Conservation (phyloP, 2,888 invertebrate species). For the Spilosoma lubricipeda region DNA sequence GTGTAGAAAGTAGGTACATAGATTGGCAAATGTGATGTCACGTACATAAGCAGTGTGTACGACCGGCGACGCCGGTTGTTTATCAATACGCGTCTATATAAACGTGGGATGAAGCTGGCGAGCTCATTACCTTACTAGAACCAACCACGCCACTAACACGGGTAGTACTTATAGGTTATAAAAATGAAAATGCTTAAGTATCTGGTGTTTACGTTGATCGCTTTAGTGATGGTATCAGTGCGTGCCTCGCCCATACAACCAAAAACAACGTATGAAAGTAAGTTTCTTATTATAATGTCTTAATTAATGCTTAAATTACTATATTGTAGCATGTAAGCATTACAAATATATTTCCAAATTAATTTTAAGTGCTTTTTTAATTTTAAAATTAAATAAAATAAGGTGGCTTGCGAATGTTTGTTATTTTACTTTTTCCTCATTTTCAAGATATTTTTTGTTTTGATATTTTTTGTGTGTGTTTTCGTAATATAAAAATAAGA, state of each 20-base stretch:
- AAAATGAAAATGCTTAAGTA: constrained; percentile 57
- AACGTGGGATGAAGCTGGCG: constrained; percentile 47
- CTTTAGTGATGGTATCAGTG: constrained; percentile 57
- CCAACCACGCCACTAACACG: constrained; percentile 43
- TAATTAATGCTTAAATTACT: neutral
- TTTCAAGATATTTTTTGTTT: neutral
- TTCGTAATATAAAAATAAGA: neutral
- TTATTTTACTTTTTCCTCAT: neutral
- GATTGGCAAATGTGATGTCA: constrained; percentile 1
- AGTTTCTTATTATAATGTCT: constrained; percentile 12
- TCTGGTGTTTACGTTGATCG: constrained; percentile 56
- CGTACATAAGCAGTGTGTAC: constrained; percentile 14
- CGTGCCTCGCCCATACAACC: constrained; percentile 52
- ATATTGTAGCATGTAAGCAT: neutral
- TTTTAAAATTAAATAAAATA: neutral
- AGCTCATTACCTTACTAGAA: constrained; percentile 48
- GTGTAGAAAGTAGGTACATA: neutral
- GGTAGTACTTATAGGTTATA: constrained; percentile 23
- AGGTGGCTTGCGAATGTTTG: constrained; percentile 1
- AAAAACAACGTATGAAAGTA: constrained; percentile 51
- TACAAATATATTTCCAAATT: neutral
- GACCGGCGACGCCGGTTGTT: constrained; percentile 57
- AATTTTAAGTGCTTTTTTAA: neutral
- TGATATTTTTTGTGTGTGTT: neutral
- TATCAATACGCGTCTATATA: constrained; percentile 65